These are phyloP conservation scores for Desmodus rotundus DNA, from an alignment of 2,113 vertebrate species.

Conservation along the genomic window DNA sequence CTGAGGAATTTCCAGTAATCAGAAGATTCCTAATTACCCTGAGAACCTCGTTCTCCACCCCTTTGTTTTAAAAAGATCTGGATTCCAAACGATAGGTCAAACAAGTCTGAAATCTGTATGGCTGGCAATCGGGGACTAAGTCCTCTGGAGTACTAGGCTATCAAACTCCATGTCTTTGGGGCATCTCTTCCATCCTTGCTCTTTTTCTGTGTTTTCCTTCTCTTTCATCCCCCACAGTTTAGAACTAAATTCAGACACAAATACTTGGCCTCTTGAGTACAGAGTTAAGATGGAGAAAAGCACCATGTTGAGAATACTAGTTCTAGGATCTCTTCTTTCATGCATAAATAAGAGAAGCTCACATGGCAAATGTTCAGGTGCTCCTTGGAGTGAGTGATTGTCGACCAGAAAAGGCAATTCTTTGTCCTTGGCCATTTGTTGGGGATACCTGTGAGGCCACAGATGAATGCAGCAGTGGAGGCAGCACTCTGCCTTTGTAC, in stretches of 20 bases:
- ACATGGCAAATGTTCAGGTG: neutral
- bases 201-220: neutral
- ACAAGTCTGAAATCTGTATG: neutral
- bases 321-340: neutral
- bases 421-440: neutral
- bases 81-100: neutral
- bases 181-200: neutral
- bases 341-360: neutral
- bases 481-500: neutral
- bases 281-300: neutral
- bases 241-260: neutral
- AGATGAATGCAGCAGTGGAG: neutral
- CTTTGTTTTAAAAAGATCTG: neutral
- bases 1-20: neutral
- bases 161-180: neutral
- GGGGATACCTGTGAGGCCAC: neutral
- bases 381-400: neutral
- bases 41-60: neutral
- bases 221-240: neutral
- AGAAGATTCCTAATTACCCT: neutral
- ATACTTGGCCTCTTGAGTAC: neutral
- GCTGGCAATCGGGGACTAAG: neutral
- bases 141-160: neutral
- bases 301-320: neutral
- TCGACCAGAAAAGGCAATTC: neutral